These are phyloP conservation scores for Drosophila yooni DNA, from an alignment of 2,888 invertebrate genomes.

Conservation along the genomic window DNA sequence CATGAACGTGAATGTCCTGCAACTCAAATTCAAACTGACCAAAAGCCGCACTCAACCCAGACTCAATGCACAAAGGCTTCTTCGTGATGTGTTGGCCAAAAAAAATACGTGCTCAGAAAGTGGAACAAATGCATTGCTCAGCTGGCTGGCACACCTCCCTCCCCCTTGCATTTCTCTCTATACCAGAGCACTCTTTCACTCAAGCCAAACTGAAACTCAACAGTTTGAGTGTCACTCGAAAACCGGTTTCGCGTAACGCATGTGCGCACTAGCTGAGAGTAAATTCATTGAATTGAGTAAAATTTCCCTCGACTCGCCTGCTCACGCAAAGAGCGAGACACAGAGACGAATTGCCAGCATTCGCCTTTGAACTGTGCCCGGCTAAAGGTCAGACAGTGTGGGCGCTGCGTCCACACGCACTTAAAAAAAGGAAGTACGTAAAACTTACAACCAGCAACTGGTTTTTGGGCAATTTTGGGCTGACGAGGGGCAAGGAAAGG, in stretches of 20 bases:
- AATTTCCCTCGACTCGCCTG: constrained; percentile 44
- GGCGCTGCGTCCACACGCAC: constrained; percentile 26
- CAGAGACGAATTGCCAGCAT: constrained; percentile 42
- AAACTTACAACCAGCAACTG: constrained; percentile 57
- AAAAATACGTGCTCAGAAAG: constrained; percentile 66
- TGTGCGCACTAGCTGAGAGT: constrained; percentile 41
- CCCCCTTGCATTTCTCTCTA: background rate
- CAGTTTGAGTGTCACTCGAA: constrained; percentile 32
- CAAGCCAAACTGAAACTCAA: constrained; percentile 14
- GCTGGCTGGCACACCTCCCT: constrained; percentile 4
- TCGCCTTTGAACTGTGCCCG: constrained; percentile 69
- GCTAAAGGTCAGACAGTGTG: constrained; percentile 67
- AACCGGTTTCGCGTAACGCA: constrained; percentile 48
- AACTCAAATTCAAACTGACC: constrained; percentile 50
- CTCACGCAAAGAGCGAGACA: constrained; percentile 18
- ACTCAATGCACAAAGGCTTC: constrained; percentile 66
- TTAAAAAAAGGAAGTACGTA: constrained; percentile 36
- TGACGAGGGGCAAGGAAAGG: background rate
- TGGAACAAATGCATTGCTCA: constrained; percentile 65
- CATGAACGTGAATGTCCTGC: constrained; percentile 38
- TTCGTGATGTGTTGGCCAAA: constrained; percentile 44
- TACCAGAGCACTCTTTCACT: background rate
- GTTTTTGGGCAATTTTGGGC: constrained; percentile 32
- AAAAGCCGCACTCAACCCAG: constrained; percentile 55
- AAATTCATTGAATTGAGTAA: constrained; percentile 20